phyloP scores from a whole-genome alignment of 2,113 vertebrate genomes.

The Onychorhynchus coronatus region DNA sequence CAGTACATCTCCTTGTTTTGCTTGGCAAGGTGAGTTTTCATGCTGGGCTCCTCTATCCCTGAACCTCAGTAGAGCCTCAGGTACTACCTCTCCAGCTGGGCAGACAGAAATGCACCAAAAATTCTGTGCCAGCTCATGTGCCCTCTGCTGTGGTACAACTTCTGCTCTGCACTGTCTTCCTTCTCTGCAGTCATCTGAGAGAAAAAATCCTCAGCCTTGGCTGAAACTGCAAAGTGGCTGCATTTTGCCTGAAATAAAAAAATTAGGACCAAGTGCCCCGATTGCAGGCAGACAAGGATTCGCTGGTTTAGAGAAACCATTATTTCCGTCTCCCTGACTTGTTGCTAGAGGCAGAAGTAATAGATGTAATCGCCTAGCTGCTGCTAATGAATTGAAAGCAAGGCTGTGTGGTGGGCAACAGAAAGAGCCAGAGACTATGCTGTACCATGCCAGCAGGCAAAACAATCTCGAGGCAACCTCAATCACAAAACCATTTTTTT shows the following conservation, averaged over 20 bases:
- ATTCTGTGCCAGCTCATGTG: not conserved
- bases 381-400: not conserved
- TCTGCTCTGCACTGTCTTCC: not conserved
- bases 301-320: not conserved
- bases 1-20: not conserved
- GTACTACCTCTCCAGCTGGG: not conserved
- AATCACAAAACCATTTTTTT: not conserved
- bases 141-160: not conserved
- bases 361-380: not conserved
- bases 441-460: not conserved
- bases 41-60: not conserved
- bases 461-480: not conserved
- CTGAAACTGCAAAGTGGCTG: not conserved
- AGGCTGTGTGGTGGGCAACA: not conserved
- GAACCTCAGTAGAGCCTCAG: rapidly evolving
- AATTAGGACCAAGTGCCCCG: not conserved
- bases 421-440: not conserved
- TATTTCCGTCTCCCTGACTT: not conserved
- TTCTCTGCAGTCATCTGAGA: not conserved
- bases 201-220: not conserved
- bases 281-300: not conserved
- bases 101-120: not conserved
- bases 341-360: not conserved
- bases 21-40: not conserved
- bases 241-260: not conserved